Base-by-base conservation (phyloP, 2,888 invertebrate genomes). In the Dicranocentrus wangi region DNA sequence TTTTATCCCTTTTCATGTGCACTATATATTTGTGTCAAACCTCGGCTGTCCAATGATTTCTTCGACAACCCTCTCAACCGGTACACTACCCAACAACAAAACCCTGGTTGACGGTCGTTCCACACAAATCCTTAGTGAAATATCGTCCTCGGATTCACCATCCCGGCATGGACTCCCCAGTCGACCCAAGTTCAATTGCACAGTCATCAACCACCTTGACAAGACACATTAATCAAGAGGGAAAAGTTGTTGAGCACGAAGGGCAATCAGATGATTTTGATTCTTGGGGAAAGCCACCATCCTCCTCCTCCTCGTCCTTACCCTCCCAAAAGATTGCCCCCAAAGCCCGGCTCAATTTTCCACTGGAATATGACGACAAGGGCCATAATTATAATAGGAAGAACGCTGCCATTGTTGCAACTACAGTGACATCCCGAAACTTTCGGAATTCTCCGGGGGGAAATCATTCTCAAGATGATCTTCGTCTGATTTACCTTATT, bases 401-500 rank as follows among this genome's bases (percentile, higher is more conserved):
- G 32, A 76, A 69, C 39, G 68, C 69, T 51, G 69, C 69, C 7
- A 61, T 77, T 19, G 23, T 69, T 39, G 58, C 76, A 10, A 60
- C 66, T 17, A 32, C 69, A 25, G 69, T 70, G 42, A 63, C 78
- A 23, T 70, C 65, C 15, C 70, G 32, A 43, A 78, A 78, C 70
- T 78, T 78, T 3, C 28, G 25, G 39, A 72, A 79, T 60, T 79
- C 79, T 39, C 23, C 60, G 17, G 73, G 61, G 43, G 21, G 73
- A 61, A 82, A 82, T 75, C 75, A 76, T 70, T 71, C 75, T 66
- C 79, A 80, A 27, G 82, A 82, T 60, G 79, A 78, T 78, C 63
- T 86, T 65, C 84, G 77, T 61, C 68, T 86, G 76, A 79, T 86
- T 81, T 85, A 83, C 82, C 80, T 93, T 90, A 89, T 93, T 88